Base-by-base conservation (phyloP, 2,888 invertebrate genomes). In the Heliothis peltigera region DNA sequence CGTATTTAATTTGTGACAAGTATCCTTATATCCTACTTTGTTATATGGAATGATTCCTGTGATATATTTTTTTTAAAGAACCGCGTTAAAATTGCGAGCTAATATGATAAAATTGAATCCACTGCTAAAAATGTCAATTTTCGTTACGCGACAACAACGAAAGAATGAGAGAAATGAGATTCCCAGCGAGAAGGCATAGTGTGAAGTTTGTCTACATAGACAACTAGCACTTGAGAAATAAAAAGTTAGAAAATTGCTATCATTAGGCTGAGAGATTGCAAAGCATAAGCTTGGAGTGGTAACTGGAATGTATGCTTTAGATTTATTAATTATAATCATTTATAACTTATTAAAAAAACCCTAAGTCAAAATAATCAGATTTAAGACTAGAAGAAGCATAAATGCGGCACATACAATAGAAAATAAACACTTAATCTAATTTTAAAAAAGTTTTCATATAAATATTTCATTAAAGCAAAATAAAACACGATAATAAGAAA, bases 341-440 rank as follows among this genome's bases (percentile, higher is more conserved):
- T 32, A 35, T 51, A 54, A 52, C 15, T n/a, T 48, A 25, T 8
- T 21, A 56, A 7, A 8, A 44, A 39, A 18, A 0, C 15, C 18
- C 12, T 70, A 63, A 4, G 18, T 18, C 32, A 54, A 63, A 51
- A 17, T 10, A 56, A 17, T 55, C 35, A 57, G 19, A 53, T 48
- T 18, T 4, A 55, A 56, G 71, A 71, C 71, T 71, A 71, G 71
- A 71, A 67, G 57, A 72, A 58, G 21, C 55, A 63, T 62, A 73
- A 73, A 72, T 57, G 68, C 56, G 12, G n/a, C 15, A 15, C 28
- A 10, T 10, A 7, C 17, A 53, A 54, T 28, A 18, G 6, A 51
- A 59, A 65, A 58, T 49, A 59, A 44, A 39, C 18, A 6, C 21
- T 44, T 39, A 28, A 43, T 48, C 48, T 22, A 43, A 25, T 18